Conservation (phyloP, 1,140 invertebrate genomes). For the Elysia chlorotica region DNA sequence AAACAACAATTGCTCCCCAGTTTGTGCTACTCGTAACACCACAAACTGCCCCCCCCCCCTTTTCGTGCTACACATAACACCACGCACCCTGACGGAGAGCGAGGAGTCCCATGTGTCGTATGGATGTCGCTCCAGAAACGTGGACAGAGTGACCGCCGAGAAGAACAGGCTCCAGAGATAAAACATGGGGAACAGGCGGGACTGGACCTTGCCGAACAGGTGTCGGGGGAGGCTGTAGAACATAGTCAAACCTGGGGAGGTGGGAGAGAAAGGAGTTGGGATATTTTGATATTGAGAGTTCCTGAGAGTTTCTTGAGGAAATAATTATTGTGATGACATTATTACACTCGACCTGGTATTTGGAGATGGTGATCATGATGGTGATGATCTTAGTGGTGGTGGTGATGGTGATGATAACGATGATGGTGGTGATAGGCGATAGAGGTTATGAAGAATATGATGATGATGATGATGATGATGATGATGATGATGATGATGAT, state of each 20-base stretch:
- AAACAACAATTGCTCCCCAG: too few species aligned
- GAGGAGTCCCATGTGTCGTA: constrained; percentile 16
- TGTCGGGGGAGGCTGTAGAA: constrained; percentile 31
- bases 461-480: too few species aligned
- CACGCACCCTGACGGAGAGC: constrained; percentile 23
- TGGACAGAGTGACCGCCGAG: constrained; percentile 25
- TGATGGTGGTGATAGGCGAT: neutral
- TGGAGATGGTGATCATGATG: neutral
- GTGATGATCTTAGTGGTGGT: neutral
- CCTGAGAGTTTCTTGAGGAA: neutral
- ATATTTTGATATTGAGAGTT: neutral
- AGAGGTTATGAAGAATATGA: neutral
- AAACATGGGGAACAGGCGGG: constrained; percentile 34
- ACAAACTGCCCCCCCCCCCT: too few species aligned
- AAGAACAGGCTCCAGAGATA: constrained; percentile 33
- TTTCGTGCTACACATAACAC: too few species aligned
- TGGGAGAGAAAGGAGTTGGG: neutral
- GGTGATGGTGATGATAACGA: neutral
- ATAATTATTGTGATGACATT: neutral
- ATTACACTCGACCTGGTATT: neutral
- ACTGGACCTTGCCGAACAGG: constrained; percentile 28
- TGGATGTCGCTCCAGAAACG: constrained; percentile 22
- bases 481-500: too few species aligned
- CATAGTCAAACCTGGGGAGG: constrained; percentile 28
- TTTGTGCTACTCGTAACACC: too few species aligned